Evolutionary conservation across 2,797 vertebrate species (phyloP), one percentile per base, ranked within the genome.

Genomic region (Leptoclinus maculatus): DNA sequence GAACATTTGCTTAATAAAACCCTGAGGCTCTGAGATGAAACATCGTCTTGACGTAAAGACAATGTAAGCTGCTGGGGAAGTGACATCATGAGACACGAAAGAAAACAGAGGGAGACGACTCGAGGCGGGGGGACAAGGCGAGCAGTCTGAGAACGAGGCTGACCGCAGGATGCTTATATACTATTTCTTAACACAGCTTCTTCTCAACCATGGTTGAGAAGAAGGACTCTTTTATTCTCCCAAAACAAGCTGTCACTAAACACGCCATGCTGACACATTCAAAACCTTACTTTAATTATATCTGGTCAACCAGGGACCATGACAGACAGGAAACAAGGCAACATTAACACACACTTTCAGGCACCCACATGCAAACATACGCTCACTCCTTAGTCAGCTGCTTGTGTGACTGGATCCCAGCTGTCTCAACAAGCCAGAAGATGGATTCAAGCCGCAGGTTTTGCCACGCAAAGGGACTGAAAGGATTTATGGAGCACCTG

Each of bases 401-500:
- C 65, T 76, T 57, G 56, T 78, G 64, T 41, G 51, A 14, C 70
- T 86, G 78, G 82, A 67, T 85, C 83, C 74, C 85, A 60, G 80
- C 81, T 70, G 88, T 67, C 79, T 88, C 67, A 73, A 83, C 87
- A 85, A 71, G 87, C 54, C 66, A 27, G 23, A 29, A 12, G 23
- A 49, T 45, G 67, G 69, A 80, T 62, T 23, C 1, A 1, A 62
- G 69, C 69, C 83, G 83, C 4, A 3, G 0, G 38, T 57, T 57
- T 43, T 78, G 67, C 45, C 77, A 85, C 1, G 5, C 7, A 58
- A 3, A 39, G 1, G 9, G 4, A 58, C n/a, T 2, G 5, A 71
- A 76, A 86, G 59, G 78, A 82, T 84, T 91, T 78, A 85, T 51
- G 21, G n/a, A 53, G 29, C 85, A 83, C 76, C 87, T 86, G 72